Base-by-base conservation (phyloP, 1,140 invertebrate species). In the Maniola jurtina region DNA sequence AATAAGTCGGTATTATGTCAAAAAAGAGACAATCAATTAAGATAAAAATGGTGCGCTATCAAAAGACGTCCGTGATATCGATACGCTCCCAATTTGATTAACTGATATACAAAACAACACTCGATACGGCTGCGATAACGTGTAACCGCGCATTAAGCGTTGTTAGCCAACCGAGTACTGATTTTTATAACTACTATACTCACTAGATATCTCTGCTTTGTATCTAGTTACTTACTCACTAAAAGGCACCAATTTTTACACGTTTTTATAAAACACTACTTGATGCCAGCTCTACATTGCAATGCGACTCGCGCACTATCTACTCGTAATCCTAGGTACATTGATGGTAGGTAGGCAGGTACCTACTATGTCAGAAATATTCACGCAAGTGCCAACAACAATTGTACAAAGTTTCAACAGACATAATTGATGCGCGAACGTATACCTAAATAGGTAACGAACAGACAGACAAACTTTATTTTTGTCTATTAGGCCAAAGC, bases 11-110 rank as follows among this genome's bases (percentile, higher is more conserved):
- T 84, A 63, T 80, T 76, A 84, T 82, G 79, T 82, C 72, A 83
- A 84, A 88, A 87, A 84, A 71, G 65, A 80, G 74, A 84, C 86
- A 88, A 90, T 89, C 86, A 88, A 88, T 87, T 88, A 88, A 90
- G 85, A 89, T 89, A 84, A 86, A 83, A 79, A 76, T 79, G 80
- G 77, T 77, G 78, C 72, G 79, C 58, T 86, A 87, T 88, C 83
- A 71, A 69, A 76, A 84, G 68, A 82, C 82, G 84, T 81, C 76
- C 60, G 70, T 71, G 83, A 86, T 86, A 88, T 79, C 86, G 82
- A 84, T 81, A 81, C 85, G 86, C 80, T 88, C 81, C 83, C 84
- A 88, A 85, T 88, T 90, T 87, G 86, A 88, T 88, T 86, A 88
- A 80, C 78, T 81, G 87, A 88, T 89, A 88, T 75, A 73, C 70